Evolutionary conservation across 2,797 vertebrate genomes (phyloP).

Genomic region (Gadopsis marmoratus): DNA sequence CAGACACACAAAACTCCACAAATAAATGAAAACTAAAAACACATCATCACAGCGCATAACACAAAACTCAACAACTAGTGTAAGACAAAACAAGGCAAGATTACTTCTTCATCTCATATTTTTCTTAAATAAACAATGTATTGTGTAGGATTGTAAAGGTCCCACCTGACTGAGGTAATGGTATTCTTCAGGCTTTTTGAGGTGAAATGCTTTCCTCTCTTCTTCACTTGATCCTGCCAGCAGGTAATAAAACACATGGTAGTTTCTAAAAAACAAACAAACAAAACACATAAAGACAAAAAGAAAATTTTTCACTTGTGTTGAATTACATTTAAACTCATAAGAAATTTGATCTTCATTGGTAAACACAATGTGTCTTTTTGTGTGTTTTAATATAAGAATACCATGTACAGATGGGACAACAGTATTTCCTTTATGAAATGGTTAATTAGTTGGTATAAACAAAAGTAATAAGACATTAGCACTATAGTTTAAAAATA

Average conservation of each 20-base stretch:
- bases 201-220: conserved; percentile 93
- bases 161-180: conserved; percentile 99
- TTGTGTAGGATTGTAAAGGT: not conserved
- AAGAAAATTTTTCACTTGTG: not conserved
- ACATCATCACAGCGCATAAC: not conserved
- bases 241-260: conserved; percentile 99
- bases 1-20: conserved; percentile 18
- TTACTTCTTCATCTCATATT: not conserved
- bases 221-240: conserved; percentile 97
- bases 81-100: not conserved
- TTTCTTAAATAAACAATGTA: too few relatives aligned
- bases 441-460: not conserved
- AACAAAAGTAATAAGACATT: not conserved
- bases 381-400: not conserved
- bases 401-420: not conserved
- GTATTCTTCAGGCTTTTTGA: conserved; percentile 95
- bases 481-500: too few relatives aligned
- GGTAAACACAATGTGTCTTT: not conserved
- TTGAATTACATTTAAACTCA: not conserved
- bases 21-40: conserved; percentile 19
- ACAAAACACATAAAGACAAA: not conserved
- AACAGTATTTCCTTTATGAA: not conserved
- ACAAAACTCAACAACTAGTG: not conserved
- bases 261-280: conserved; percentile 87
- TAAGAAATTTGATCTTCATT: not conserved